Percentiles rank a stretch among this genome's conserved stretches.
Conservation (phyloP, 1,140 invertebrate genomes). For the Drosophila repletoides region DNA sequence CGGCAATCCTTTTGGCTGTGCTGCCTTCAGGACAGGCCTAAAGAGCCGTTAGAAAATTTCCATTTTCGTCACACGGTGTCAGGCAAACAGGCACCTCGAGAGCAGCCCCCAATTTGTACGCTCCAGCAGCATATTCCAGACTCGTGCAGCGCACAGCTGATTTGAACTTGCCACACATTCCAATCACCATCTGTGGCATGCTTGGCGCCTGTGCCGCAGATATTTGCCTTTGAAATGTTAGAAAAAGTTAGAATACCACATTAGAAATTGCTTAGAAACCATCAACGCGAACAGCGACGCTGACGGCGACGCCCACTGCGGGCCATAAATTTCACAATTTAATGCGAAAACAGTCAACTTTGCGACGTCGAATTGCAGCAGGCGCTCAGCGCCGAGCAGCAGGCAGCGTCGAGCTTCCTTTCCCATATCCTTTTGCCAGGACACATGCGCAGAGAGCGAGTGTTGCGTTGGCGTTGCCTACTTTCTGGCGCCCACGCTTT, state of each 20-base stretch:
- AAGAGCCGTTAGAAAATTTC: constrained; percentile 77
- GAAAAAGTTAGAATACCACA: constrained; percentile 59
- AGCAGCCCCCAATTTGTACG: neutral
- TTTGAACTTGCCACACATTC: no score
- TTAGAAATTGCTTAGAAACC: constrained; percentile 52
- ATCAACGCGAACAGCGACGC: constrained; percentile 32
- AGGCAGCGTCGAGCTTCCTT: neutral
- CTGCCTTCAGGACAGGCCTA: constrained; percentile 25
- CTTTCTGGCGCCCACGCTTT: constrained; percentile 1
- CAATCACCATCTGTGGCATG: constrained; percentile 45
- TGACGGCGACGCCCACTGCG: constrained; percentile 18
- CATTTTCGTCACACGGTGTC: constrained; percentile 81
- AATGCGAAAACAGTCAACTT: constrained; percentile 82
- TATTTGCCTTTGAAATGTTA: constrained; percentile 81
- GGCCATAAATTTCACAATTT: constrained; percentile 79
- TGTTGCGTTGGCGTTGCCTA: neutral
- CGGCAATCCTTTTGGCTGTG: constrained; percentile 19
- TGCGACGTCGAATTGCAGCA: constrained; percentile 72
- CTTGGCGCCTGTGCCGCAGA: constrained; percentile 72
- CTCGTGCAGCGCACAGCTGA: no score
- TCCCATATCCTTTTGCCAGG: constrained; percentile 1
- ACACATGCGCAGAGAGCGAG: constrained; percentile 53
- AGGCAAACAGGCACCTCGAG: constrained; percentile 56
- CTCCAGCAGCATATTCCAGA: neutral
- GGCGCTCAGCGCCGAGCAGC: constrained; percentile 39